Conservation (phyloP, 1,140 invertebrate species). For the Zelostemma sp. region DNA sequence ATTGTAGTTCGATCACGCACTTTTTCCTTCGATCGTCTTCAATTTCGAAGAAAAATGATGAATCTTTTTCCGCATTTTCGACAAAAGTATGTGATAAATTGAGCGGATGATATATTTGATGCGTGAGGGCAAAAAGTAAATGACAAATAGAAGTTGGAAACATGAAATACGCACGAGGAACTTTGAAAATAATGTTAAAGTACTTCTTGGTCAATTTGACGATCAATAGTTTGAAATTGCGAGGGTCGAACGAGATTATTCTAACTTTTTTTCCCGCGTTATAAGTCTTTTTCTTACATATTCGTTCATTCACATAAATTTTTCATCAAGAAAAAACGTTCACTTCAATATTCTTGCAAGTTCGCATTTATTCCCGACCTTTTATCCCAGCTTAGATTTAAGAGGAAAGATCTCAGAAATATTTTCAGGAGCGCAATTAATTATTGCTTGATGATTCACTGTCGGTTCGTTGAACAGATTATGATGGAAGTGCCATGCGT, state of each 20-base stretch:
- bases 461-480: constrained; percentile 1
- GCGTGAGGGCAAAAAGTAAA: background rate
- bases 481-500: constrained; percentile 24
- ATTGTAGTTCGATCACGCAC: constrained; percentile 11
- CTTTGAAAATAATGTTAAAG: constrained; percentile 52
- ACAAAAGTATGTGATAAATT: constrained; percentile 3
- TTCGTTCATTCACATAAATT: too few relatives aligned
- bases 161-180: constrained; percentile 53
- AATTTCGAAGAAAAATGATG: too few relatives aligned
- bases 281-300: constrained; percentile 22
- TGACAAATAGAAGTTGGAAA: constrained; percentile 33
- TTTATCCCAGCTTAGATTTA: too few relatives aligned
- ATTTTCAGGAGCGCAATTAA: too few relatives aligned
- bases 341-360: too few relatives aligned
- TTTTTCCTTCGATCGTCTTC: background rate
- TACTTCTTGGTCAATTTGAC: constrained; percentile 48
- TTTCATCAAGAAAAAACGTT: too few relatives aligned
- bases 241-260: constrained; percentile 1
- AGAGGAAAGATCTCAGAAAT: too few relatives aligned
- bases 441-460: too few relatives aligned
- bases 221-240: constrained; percentile 10
- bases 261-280: constrained; percentile 7
- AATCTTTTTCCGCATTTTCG: too few relatives aligned
- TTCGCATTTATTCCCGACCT: too few relatives aligned
- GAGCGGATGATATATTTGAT: background rate